A percentile compares a stretch with the other conserved stretches of the same genome.
Conservation (phyloP, 2,797 vertebrate species). For the Pseudopleuronectes americanus region DNA sequence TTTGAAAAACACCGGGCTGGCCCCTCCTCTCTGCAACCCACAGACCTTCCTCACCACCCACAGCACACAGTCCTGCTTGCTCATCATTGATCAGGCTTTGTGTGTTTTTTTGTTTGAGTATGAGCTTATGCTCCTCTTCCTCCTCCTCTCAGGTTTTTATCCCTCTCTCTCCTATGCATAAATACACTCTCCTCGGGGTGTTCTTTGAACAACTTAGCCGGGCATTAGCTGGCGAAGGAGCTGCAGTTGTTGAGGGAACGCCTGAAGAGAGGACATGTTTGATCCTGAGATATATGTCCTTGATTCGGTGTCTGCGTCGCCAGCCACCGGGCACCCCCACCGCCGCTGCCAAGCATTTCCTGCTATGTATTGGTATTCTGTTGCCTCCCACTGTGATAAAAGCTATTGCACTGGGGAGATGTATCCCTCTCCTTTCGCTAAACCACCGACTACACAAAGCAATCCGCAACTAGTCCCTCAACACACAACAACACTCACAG, state of each 20-base stretch:
- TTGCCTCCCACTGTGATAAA: constrained; percentile 74
- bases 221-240: constrained; percentile 72
- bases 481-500: constrained; percentile 1
- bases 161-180: constrained; percentile 54
- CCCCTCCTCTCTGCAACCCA: constrained; percentile 50
- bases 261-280: constrained; percentile 77
- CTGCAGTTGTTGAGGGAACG: constrained; percentile 59
- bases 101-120: constrained; percentile 75
- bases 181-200: constrained; percentile 66
- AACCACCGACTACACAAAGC: constrained; percentile 52
- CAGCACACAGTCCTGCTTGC: constrained; percentile 61
- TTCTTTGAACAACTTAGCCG: constrained; percentile 80
- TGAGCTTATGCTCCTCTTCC: constrained; percentile 58
- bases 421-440: constrained; percentile 57
- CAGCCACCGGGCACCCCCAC: constrained; percentile 35
- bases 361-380: constrained; percentile 63
- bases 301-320: constrained; percentile 66
- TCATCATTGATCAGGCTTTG: constrained; percentile 74
- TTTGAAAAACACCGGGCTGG: constrained; percentile 38
- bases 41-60: constrained; percentile 57
- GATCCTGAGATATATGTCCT: constrained; percentile 80
- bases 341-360: constrained; percentile 58
- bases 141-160: constrained; percentile 54
- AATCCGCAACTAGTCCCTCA: constrained; percentile 38
- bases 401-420: constrained; percentile 67